Percentiles rank a stretch among this genome's conserved stretches.
Evolutionary conservation across 2,797 vertebrate genomes (phyloP).

Genomic region (Pygocentrus nattereri): DNA sequence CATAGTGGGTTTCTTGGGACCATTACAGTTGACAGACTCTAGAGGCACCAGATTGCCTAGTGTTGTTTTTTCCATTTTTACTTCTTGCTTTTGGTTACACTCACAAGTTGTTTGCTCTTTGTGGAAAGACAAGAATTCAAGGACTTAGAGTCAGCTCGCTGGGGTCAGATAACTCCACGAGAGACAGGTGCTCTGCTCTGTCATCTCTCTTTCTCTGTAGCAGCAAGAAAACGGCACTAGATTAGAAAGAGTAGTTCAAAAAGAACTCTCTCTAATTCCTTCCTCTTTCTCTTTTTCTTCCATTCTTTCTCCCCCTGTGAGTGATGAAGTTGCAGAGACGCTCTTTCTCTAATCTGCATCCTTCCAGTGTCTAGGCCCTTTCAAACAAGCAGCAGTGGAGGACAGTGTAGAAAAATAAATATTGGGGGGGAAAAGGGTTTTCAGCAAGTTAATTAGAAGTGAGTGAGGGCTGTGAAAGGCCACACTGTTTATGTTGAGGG

Average conservation of each 20-base stretch:
- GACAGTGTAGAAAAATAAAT: conserved; percentile 61
- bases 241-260: conserved; percentile 47
- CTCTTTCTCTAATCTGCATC: conserved; percentile 32
- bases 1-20: conserved; percentile 51
- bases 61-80: neutral
- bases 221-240: conserved; percentile 42
- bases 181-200: conserved; percentile 17
- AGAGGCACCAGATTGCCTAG: conserved; percentile 29
- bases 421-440: conserved; percentile 59
- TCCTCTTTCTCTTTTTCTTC: conserved; percentile 40
- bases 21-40: conserved; percentile 49
- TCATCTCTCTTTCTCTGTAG: conserved; percentile 35
- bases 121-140: conserved; percentile 45
- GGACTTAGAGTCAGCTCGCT: conserved; percentile 42
- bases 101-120: conserved; percentile 47
- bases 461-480: conserved; percentile 77
- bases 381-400: conserved; percentile 56
- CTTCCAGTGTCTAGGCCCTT: conserved; percentile 69
- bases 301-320: conserved; percentile 32
- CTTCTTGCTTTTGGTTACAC: conserved; percentile 38
- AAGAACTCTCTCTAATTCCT: conserved; percentile 30
- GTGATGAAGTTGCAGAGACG: conserved; percentile 11
- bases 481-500: conserved; percentile 80
- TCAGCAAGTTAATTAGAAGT: conserved; percentile 67
- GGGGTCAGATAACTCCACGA: conserved; percentile 48